Percentiles rank a stretch among this genome's conserved stretches.
phyloP scores from a whole-genome alignment of 2,113 vertebrate genomes.

The Chaenocephalus aceratus region DNA sequence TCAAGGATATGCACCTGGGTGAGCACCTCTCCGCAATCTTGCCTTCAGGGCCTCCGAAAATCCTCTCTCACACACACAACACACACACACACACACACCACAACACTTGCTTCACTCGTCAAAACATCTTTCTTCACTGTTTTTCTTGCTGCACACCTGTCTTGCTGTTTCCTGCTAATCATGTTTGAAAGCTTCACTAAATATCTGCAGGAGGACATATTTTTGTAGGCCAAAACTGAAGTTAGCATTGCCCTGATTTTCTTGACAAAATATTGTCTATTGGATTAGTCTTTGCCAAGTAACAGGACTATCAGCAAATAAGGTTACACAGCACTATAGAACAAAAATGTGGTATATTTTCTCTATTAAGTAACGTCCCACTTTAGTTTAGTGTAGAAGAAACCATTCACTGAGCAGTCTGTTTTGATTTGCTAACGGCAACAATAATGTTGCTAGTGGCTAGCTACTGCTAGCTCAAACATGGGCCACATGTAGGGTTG shows the following conservation, averaged over 20 bases:
- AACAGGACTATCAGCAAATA: no score
- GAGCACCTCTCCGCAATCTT: neutral
- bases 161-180: neutral
- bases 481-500: no score
- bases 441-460: no score
- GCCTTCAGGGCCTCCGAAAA: neutral
- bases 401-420: no score
- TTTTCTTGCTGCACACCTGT: neutral
- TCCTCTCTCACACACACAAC: neutral
- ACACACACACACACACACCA: conserved; percentile 2
- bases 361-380: no score
- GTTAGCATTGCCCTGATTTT: neutral
- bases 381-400: no score
- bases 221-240: neutral
- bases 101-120: conserved; percentile 5
- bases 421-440: no score
- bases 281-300: no score
- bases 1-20: conserved; percentile 49
- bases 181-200: neutral
- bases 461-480: no score
- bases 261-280: no score
- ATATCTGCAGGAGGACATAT: neutral
- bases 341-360: no score
- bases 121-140: neutral
- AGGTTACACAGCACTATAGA: no score